These are phyloP conservation scores for Enteromius afrohamiltoni DNA, from an alignment of 2,797 vertebrate genomes.

Conservation along the genomic window DNA sequence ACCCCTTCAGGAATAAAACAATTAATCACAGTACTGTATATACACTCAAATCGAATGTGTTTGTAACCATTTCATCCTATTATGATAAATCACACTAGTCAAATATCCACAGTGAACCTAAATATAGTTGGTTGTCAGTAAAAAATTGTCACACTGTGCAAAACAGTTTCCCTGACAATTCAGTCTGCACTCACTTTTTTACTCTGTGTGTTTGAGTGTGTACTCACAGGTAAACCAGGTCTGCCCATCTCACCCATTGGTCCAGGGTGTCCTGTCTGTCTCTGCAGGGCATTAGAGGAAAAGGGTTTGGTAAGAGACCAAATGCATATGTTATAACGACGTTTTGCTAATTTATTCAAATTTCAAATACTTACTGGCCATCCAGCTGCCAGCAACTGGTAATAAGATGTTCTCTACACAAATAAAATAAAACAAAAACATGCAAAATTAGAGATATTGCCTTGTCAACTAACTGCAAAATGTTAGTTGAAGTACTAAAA, in stretches of 20 bases:
- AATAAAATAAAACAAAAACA: not conserved
- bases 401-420: constrained; percentile 78
- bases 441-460: not conserved
- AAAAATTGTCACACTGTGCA: constrained; percentile 1
- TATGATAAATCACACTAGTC: not conserved
- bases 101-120: not conserved
- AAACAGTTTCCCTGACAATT: not conserved
- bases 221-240: constrained; percentile 79
- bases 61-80: not conserved
- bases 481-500: not conserved
- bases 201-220: not conserved
- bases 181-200: not conserved
- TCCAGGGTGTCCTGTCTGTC: constrained; percentile 71
- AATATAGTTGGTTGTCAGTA: not conserved
- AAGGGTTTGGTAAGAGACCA: constrained; percentile 17
- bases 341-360: not conserved
- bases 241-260: constrained; percentile 77
- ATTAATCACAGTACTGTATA: not conserved
- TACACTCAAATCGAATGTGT: not conserved
- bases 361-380: constrained; percentile 81
- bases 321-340: not conserved
- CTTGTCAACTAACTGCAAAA: not conserved
- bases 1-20: constrained; percentile 70
- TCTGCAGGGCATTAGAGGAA: constrained; percentile 65
- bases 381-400: constrained; percentile 77